These are phyloP conservation scores for Fistularia tabacaria DNA, from an alignment of 2,797 vertebrate species.

Conservation along the genomic window DNA sequence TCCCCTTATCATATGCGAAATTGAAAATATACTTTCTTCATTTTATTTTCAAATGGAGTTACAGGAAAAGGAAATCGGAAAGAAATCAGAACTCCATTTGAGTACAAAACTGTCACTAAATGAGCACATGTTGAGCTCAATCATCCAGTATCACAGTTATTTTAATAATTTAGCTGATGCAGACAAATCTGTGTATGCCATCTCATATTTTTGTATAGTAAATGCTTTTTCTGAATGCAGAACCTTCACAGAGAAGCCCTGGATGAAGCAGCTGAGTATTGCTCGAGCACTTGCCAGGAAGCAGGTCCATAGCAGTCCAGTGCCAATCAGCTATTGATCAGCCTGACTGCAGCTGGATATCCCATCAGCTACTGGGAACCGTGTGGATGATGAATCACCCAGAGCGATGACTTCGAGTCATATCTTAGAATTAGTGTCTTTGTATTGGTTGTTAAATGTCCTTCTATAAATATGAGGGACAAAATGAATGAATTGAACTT, in stretches of 20 bases:
- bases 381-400: constrained; percentile 8
- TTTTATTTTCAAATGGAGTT: too few species aligned
- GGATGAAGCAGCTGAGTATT: constrained; percentile 74
- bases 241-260: constrained; percentile 78
- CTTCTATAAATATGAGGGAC: too few species aligned
- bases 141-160: not conserved
- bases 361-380: not conserved
- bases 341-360: not conserved
- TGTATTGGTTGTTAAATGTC: too few species aligned
- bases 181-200: too few species aligned
- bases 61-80: too few species aligned
- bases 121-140: not conserved
- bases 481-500: too few species aligned
- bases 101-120: not conserved
- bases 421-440: constrained; percentile 2
- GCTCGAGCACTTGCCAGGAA: constrained; percentile 72
- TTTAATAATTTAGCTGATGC: not conserved
- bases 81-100: too few species aligned
- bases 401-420: constrained; percentile 19
- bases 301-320: constrained; percentile 27
- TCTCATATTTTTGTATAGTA: not conserved
- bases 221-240: constrained; percentile 44
- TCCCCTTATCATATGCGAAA: too few species aligned
- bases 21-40: too few species aligned
- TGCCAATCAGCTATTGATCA: constrained; percentile 2